Conservation (phyloP, 64 coral and sea anemone genomes). For the Stichodactyla helianthus region DNA sequence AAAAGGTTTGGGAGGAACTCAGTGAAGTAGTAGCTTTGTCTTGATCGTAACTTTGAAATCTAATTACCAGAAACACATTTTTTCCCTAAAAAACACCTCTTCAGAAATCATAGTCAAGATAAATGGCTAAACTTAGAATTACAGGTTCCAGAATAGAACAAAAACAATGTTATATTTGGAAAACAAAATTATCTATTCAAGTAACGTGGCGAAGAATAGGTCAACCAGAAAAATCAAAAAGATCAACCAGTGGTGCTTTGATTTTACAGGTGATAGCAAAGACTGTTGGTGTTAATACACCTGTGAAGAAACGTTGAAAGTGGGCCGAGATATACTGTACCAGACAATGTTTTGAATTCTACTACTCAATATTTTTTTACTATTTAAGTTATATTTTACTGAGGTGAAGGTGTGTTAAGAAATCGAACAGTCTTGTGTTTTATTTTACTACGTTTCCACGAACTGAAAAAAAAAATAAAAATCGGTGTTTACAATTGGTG, state of each 20-base stretch:
- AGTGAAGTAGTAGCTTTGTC: constrained; percentile 18
- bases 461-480: no score
- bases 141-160: constrained; percentile 22
- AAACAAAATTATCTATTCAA: constrained; percentile 63
- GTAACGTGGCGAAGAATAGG: constrained; percentile 54
- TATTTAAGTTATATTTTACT: no score
- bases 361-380: no score
- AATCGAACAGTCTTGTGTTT: no score
- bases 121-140: background rate
- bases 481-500: no score
- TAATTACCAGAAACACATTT: background rate
- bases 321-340: background rate
- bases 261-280: background rate
- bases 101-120: background rate
- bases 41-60: background rate
- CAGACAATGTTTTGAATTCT: background rate
- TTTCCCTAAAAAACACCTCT: no score
- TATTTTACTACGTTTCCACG: no score
- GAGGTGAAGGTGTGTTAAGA: no score
- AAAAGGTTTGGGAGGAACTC: constrained; percentile 18
- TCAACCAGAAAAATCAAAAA: constrained; percentile 35
- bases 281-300: background rate
- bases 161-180: background rate
- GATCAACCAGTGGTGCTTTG: constrained; percentile 5
- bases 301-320: background rate